Evolutionary conservation across 2,113 vertebrate species (phyloP).

Genomic region (Cisticola juncidis): DNA sequence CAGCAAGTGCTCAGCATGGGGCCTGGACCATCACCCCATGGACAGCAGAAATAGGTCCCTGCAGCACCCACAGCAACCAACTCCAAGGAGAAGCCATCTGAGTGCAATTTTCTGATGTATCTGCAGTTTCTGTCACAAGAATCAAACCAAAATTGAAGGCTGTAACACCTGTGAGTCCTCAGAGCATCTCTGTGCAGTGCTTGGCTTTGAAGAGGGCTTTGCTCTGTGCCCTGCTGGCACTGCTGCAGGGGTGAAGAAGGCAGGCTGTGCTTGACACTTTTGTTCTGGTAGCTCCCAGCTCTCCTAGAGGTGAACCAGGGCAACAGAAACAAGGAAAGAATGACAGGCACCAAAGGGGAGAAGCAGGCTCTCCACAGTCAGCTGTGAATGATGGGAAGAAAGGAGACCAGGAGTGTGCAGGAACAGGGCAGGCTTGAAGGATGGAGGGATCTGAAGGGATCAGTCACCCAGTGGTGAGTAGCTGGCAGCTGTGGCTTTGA

Average conservation of each 20-base stretch:
- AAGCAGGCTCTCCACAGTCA: background rate
- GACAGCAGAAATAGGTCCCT: background rate
- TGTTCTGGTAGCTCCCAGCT: background rate
- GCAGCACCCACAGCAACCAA: accelerated
- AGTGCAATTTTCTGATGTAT: background rate
- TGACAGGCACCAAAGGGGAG: background rate
- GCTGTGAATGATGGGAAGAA: background rate
- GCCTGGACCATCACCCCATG: accelerated
- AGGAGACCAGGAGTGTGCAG: accelerated
- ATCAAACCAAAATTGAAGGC: background rate
- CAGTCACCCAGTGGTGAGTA: background rate
- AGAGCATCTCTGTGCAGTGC: background rate
- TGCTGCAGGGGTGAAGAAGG: background rate
- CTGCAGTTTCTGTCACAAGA: background rate
- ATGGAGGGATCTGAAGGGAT: background rate
- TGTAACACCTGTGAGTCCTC: background rate
- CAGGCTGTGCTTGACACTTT: background rate
- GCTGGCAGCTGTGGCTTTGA: background rate
- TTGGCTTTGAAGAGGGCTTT: background rate
- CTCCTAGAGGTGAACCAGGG: background rate
- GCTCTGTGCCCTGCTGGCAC: background rate
- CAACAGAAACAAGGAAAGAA: background rate
- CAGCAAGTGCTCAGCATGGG: accelerated
- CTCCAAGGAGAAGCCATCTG: background rate
- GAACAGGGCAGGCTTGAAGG: background rate